Conservation (phyloP, 2,888 invertebrate species). For the Biston betularia region DNA sequence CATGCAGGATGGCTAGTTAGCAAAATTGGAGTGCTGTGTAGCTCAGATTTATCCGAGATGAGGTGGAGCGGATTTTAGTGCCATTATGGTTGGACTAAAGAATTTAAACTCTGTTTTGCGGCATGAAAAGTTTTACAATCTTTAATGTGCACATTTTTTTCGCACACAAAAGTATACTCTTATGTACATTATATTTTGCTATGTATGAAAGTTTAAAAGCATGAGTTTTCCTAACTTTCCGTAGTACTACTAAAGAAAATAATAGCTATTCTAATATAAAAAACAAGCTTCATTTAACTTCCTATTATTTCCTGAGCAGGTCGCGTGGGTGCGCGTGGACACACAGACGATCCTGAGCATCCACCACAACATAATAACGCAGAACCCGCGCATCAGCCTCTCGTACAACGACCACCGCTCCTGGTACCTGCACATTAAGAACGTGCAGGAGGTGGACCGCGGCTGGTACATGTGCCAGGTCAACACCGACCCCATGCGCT, state of each 20-base stretch:
- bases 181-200: no score
- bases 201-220: no score
- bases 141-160: not conserved
- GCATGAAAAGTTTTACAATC: slow-evolving; percentile 28
- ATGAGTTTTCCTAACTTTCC: no score
- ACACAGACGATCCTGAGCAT: slow-evolving; percentile 97
- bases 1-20: slow-evolving; percentile 83
- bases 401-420: slow-evolving; percentile 96
- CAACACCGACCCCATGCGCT: slow-evolving; percentile 97
- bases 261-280: no score
- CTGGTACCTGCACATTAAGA: slow-evolving; percentile 96
- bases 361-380: slow-evolving; percentile 96
- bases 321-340: slow-evolving; percentile 97
- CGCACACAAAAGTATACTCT: slow-evolving; percentile 7
- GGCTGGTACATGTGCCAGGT: slow-evolving; percentile 98
- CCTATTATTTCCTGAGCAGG: slow-evolving; percentile 79
- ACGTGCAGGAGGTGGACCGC: slow-evolving; percentile 94
- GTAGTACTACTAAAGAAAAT: no score
- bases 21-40: slow-evolving; percentile 73
- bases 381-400: slow-evolving; percentile 94
- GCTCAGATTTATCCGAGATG: slow-evolving; percentile 59
- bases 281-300: not conserved
- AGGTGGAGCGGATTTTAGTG: slow-evolving; percentile 46
- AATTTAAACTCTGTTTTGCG: slow-evolving; percentile 37
- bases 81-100: slow-evolving; percentile 39